Evolutionary conservation across 2,888 invertebrate species (phyloP).

Genomic region (Leucophenga maculata): DNA sequence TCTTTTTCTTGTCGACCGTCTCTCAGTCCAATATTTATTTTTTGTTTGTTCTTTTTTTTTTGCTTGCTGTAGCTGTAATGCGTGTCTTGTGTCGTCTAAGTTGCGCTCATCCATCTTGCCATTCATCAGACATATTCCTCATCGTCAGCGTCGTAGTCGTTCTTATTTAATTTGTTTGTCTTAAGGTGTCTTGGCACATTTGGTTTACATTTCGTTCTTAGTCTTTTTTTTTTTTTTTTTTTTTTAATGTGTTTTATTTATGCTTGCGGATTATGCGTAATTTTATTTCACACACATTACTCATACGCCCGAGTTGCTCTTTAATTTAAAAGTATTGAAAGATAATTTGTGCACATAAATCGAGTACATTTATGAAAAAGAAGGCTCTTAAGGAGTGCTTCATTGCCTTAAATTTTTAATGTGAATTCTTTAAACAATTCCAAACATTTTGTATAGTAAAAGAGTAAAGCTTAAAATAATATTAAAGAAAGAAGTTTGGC

Average conservation of each 20-base stretch:
- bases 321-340: too few relatives aligned
- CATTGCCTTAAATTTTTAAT: too few relatives aligned
- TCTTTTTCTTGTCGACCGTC: background rate
- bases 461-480: too few relatives aligned
- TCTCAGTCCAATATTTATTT: background rate
- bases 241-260: background rate
- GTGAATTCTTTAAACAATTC: too few relatives aligned
- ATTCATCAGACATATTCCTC: background rate
- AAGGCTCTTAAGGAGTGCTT: too few relatives aligned
- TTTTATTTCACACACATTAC: background rate
- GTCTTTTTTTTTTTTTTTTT: background rate
- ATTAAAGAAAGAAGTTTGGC: too few relatives aligned
- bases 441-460: too few relatives aligned
- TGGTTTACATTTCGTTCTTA: background rate
- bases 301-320: background rate
- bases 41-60: too few relatives aligned
- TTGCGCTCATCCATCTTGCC: background rate
- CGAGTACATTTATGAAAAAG: too few relatives aligned
- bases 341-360: too few relatives aligned
- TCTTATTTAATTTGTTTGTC: conserved; percentile 2
- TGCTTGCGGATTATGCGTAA: background rate
- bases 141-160: background rate
- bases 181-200: background rate
- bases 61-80: background rate
- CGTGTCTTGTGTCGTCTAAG: conserved; percentile 4